A percentile compares a stretch with the other conserved stretches of the same genome.
Conservation (phyloP, 2,797 vertebrate species). For the Anomalospiza imberbis region DNA sequence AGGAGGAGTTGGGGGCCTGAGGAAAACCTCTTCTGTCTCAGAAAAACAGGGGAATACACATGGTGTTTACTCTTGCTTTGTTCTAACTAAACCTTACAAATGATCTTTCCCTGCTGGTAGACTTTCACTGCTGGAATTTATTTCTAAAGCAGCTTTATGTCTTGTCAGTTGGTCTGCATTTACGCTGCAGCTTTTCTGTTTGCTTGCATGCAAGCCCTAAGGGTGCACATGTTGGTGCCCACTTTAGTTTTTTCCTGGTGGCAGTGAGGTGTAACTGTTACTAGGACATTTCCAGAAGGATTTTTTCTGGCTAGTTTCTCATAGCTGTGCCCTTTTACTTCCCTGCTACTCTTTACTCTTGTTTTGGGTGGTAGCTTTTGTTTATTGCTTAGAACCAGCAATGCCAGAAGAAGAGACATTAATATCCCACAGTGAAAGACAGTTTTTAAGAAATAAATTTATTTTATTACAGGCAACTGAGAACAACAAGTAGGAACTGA, state of each 20-base stretch:
- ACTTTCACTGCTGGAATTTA: background rate
- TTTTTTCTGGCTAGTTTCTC: background rate
- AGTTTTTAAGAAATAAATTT: conserved; percentile 59
- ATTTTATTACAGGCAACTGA: conserved; percentile 51
- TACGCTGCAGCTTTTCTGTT: background rate
- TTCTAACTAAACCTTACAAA: background rate
- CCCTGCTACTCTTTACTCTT: background rate
- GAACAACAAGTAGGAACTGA: background rate
- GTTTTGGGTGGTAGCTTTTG: conserved; percentile 47
- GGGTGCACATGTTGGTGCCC: background rate
- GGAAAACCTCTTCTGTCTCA: background rate
- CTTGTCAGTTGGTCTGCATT: background rate
- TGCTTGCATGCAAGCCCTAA: background rate
- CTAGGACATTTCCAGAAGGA: background rate
- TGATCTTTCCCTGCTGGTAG: background rate
- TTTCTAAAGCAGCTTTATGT: background rate
- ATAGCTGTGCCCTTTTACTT: background rate
- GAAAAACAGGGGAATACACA: background rate
- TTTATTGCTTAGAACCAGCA: conserved; percentile 64
- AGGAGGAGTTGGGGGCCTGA: background rate
- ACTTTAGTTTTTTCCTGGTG: background rate
- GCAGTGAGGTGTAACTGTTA: background rate
- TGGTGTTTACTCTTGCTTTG: background rate
- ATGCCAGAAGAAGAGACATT: conserved; percentile 53
- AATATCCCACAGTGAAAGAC: conserved; percentile 49